These are phyloP conservation scores for Chiloscyllium plagiosum DNA, from an alignment of 2,113 vertebrate genomes.

Conservation along the genomic window DNA sequence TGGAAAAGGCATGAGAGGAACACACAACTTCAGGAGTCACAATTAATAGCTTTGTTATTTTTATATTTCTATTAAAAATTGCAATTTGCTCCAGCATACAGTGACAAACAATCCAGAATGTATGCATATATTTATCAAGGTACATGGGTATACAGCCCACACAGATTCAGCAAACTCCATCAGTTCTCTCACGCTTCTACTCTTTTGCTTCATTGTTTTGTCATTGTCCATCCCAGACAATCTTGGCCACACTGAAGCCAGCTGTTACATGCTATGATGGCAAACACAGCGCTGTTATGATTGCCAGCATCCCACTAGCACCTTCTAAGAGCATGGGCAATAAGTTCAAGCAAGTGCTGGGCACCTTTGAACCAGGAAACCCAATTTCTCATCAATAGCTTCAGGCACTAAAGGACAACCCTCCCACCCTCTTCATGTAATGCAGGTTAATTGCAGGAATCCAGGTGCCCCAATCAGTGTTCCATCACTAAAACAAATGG, in stretches of 20 bases:
- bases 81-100: not conserved
- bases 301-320: not conserved
- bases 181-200: not conserved
- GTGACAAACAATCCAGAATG: not conserved
- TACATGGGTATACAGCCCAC: too few relatives aligned
- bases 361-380: not conserved
- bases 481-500: not conserved
- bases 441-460: not conserved
- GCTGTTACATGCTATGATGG: not conserved
- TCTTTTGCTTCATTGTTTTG: not conserved
- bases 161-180: not conserved
- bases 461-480: not conserved
- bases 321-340: not conserved
- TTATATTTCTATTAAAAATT: not conserved
- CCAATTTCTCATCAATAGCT: not conserved
- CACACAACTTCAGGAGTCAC: not conserved
- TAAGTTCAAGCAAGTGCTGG: not conserved
- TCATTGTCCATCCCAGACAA: not conserved
- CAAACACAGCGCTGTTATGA: not conserved
- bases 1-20: not conserved
- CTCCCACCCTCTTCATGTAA: not conserved
- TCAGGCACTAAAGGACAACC: not conserved
- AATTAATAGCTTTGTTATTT: not conserved
- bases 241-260: not conserved
- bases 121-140: not conserved